Conservation (phyloP, 2,888 invertebrate genomes). For the Nomada fucata region DNA sequence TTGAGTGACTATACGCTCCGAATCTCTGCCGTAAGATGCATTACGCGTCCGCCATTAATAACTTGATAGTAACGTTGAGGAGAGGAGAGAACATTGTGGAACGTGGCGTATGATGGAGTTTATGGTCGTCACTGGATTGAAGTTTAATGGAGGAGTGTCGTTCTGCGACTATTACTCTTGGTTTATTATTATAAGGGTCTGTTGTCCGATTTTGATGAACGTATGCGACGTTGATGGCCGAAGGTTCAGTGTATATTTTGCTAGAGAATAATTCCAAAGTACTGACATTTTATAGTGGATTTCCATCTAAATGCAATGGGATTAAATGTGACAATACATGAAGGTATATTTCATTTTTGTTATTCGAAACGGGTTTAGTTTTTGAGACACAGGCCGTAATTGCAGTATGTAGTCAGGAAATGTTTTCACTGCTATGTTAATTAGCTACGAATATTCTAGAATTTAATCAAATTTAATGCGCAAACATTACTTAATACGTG, state of each 20-base stretch:
- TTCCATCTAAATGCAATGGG: too few species aligned
- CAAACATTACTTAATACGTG: too few species aligned
- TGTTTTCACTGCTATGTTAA: too few species aligned
- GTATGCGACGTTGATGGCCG: neutral
- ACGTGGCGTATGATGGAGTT: neutral
- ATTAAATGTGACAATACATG: too few species aligned
- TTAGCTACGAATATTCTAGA: too few species aligned
- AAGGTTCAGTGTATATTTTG: neutral
- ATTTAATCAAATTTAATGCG: too few species aligned
- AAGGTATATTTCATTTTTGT: too few species aligned
- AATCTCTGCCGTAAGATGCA: conserved; percentile 62
- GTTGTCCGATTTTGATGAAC: conserved; percentile 5
- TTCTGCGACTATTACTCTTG: neutral
- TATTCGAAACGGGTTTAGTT: too few species aligned
- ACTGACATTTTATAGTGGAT: too few species aligned
- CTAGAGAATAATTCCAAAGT: too few species aligned
- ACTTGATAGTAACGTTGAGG: conserved; percentile 50
- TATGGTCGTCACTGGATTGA: neutral
- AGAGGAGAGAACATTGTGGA: conserved; percentile 10
- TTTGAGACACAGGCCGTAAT: too few species aligned
- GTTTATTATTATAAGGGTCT: conserved; percentile 1
- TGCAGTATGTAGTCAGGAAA: too few species aligned
- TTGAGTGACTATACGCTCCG: conserved; percentile 43
- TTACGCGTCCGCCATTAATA: conserved; percentile 63
- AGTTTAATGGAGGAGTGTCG: neutral